Evolutionary conservation across 2,113 vertebrate species (phyloP).

Genomic region (Gavia stellata): DNA sequence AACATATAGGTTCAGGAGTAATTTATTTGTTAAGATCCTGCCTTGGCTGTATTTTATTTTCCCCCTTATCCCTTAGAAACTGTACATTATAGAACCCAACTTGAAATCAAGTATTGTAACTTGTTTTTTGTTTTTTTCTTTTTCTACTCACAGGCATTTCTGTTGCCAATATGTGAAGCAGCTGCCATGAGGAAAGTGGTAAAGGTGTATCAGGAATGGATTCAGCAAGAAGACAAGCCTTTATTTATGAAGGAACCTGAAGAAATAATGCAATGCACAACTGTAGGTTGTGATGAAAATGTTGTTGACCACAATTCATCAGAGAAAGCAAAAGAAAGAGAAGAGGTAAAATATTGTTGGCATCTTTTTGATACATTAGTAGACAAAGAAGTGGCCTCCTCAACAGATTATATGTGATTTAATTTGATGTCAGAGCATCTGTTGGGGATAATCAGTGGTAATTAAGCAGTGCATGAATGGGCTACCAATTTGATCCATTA

Average conservation of each 20-base stretch:
- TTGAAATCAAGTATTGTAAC: neutral
- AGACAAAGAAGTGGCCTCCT: neutral
- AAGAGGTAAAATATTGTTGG: slow-evolving; percentile 69
- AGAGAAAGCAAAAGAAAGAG: slow-evolving; percentile 79
- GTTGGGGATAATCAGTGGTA: neutral
- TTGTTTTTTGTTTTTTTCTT: neutral
- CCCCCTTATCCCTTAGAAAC: neutral
- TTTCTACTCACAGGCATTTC: slow-evolving; percentile 81
- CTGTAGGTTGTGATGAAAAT: slow-evolving; percentile 69
- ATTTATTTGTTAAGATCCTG: neutral
- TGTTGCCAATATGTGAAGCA: slow-evolving; percentile 95
- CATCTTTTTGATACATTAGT: neutral
- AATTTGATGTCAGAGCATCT: neutral
- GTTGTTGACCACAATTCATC: slow-evolving; percentile 73
- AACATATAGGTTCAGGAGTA: neutral
- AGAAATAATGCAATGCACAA: slow-evolving; percentile 72
- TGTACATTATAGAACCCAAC: neutral
- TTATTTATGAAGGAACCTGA: slow-evolving; percentile 96
- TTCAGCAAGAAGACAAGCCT: slow-evolving; percentile 94
- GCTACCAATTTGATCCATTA: neutral
- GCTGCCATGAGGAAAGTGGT: slow-evolving; percentile 96
- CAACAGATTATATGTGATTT: neutral
- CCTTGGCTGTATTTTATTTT: neutral
- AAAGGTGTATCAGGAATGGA: slow-evolving; percentile 98
- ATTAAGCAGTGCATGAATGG: neutral